Conservation (phyloP, 2,888 invertebrate genomes). For the Orthosia gracilis region DNA sequence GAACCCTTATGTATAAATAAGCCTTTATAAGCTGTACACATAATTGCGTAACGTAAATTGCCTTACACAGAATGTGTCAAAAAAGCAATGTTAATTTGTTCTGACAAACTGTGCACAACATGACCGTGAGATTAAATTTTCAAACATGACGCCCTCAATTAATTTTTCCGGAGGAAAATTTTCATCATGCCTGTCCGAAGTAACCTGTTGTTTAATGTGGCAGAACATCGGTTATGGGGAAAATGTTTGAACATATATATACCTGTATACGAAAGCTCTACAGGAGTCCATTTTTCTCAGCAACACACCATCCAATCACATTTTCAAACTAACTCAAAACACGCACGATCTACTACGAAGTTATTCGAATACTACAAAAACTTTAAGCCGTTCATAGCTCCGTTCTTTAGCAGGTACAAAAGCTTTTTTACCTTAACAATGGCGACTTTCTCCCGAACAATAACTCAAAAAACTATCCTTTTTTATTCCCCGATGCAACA, state of each 20-base stretch:
- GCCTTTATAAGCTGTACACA: conserved; percentile 58
- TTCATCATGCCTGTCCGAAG: conserved; percentile 74
- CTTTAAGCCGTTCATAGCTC: conserved; percentile 78
- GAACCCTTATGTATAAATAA: conserved; percentile 49
- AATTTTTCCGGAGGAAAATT: conserved; percentile 82
- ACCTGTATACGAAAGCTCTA: conserved; percentile 64
- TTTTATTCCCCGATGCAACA: conserved; percentile 79
- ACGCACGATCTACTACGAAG: conserved; percentile 82
- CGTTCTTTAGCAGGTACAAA: conserved; percentile 83
- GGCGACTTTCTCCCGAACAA: conserved; percentile 86
- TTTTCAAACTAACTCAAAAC: conserved; percentile 69
- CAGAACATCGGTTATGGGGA: conserved; percentile 72
- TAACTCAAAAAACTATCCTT: conserved; percentile 81
- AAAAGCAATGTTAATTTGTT: conserved; percentile 82
- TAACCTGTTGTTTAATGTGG: conserved; percentile 79
- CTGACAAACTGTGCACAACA: conserved; percentile 78
- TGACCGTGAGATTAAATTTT: conserved; percentile 87
- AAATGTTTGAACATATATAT: conserved; percentile 62
- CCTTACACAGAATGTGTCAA: conserved; percentile 78
- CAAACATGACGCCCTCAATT: conserved; percentile 83
- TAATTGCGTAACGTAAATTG: conserved; percentile 74
- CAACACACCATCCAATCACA: conserved; percentile 57
- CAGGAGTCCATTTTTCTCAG: conserved; percentile 34
- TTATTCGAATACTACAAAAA: conserved; percentile 86
- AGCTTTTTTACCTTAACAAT: conserved; percentile 83